Base-by-base conservation (phyloP, 2,888 invertebrate genomes). In the Myopa tessellatipennis region DNA sequence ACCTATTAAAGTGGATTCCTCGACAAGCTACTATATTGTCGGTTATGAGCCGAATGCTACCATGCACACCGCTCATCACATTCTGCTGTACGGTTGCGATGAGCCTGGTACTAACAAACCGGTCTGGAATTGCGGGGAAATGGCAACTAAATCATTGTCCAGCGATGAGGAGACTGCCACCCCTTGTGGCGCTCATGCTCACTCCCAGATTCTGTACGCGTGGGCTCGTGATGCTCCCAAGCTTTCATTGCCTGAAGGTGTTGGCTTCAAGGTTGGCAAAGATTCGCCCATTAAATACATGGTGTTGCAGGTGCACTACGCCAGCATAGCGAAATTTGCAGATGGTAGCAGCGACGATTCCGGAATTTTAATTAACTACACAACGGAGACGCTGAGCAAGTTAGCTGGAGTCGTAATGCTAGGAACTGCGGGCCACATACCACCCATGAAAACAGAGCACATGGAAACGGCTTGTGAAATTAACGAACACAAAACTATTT, bases 51-150 rank as follows among this genome's bases (percentile, higher is more conserved):
- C 98, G 2, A 96, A 97, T 86, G 96, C 97, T 1, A 94, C 95
- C 14, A 96, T 95, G 95, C 92, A 94, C 85, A 95, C 94, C 5
- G 96, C 96, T 12, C 98, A 98, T 90, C 98, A 98, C 88, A 97
- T 98, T 93, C 90, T 98, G 71, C 89, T 98, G 0, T 98, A 97
- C 86, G 98, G 98, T 16, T 98, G 98, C 85, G 91, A 93, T 4
- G 92, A 92, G 77, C 97, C 89, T 8, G 89, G 89, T 5, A 85
- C 87, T 34, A 81, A 83, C 6, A 86, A 87, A 78, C 81, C 83
- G 36, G 93, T 95, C 72, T 96, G 97, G 97, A 94, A 95, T 87
- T 99, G 98, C 87, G 98, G 98, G 0, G 98, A 98, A 91, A 98
- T 98, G 98, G 90, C 92, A 4, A 89, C 91, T 82, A 90, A 89